These are phyloP conservation scores for Tenebrosternarchus preto DNA, from an alignment of 2,113 vertebrate genomes.

Conservation along the genomic window DNA sequence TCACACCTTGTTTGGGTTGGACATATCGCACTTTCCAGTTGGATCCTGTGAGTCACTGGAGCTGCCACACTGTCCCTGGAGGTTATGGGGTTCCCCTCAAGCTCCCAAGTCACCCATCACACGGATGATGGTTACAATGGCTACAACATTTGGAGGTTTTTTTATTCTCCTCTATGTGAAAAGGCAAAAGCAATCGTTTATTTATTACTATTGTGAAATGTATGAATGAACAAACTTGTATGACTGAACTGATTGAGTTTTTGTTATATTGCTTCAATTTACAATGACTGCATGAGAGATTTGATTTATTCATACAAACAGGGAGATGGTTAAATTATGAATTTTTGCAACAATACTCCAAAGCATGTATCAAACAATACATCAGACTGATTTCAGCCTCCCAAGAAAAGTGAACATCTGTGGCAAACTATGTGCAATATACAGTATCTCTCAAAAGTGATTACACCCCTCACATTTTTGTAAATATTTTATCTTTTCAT, in stretches of 20 bases:
- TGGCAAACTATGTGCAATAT: too few species aligned
- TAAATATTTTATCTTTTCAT: too few species aligned
- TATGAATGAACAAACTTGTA: background rate
- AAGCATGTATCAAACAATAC: too few species aligned
- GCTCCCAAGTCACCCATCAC: background rate
- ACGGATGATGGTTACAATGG: constrained; percentile 21
- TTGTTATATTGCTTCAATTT: too few species aligned
- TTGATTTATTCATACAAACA: background rate
- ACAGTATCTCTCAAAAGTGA: too few species aligned
- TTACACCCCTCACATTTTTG: too few species aligned
- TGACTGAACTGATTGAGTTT: too few species aligned
- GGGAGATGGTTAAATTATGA: too few species aligned
- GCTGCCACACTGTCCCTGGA: constrained; percentile 24
- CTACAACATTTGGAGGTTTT: constrained; percentile 46
- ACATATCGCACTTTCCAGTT: background rate
- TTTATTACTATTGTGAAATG: background rate
- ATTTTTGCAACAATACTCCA: too few species aligned
- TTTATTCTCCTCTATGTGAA: constrained; percentile 19
- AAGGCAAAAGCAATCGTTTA: too few species aligned
- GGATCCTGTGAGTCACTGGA: background rate
- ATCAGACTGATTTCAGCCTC: background rate
- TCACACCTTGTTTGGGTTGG: background rate
- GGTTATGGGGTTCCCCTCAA: constrained; percentile 33
- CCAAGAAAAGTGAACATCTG: background rate
- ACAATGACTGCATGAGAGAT: background rate